Evolutionary conservation across 2,888 invertebrate species (phyloP), one percentile per base, ranked within the genome.

Genomic region (Lysandra bellargus): DNA sequence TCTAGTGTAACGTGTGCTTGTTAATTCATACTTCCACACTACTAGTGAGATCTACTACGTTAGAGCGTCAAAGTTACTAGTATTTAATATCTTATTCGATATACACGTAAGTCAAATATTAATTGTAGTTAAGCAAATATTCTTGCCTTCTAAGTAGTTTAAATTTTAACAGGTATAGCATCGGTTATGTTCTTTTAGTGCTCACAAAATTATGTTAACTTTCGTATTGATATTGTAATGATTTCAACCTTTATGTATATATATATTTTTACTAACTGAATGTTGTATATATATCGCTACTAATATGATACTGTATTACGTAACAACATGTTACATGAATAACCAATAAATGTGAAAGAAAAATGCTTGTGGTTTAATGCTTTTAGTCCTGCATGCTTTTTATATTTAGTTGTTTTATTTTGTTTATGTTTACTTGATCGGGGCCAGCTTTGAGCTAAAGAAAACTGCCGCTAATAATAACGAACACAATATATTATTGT

Each of bases 371-470:
- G 91, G 90, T 93, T 93, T 93, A 89, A 83, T 93, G 94, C 94
- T 93, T 93, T 82, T 91, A 91, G 92, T 88, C 94, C 93, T 86
- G 93, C 93, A 92, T 94, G 94, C 93, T 93, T 92, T 78, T 87
- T 85, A 82, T 82, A 81, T 88, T 90, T 85, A 75, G 81, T 89
- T 89, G 82, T 83, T 87, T 86, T 82, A 81, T 84, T 86, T 85
- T 80, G 44, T 85, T 86, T 84, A 82, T 80, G 79, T 79, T 84
- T 85, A 85, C 83, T 83, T 84, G 85, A 86, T 84, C 85, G 90
- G 90, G 89, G 87, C 91, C 90, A 91, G 92, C 91, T 90, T 90
- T 80, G 81, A 83, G 84, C 82, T 80, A 81, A 57, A 82, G 79
- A 83, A 80, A 49, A 49, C 9, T 78, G 79, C 80, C 40, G 80